Conservation (phyloP, 2,113 vertebrate species). For the Chloropsis cyanopogon region DNA sequence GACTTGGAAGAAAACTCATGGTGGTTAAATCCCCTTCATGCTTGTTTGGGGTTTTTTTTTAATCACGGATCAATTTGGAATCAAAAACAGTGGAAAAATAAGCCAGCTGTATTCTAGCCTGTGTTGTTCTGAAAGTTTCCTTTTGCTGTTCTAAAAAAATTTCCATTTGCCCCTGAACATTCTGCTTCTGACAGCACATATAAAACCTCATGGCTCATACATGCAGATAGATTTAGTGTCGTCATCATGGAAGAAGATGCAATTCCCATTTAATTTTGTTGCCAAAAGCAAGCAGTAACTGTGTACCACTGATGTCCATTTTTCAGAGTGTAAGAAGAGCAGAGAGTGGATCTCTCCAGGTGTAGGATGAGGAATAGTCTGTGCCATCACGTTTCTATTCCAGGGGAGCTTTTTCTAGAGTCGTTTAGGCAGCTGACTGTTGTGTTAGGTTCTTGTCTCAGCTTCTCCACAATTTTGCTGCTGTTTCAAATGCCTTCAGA, state of each 20-base stretch:
- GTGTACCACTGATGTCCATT: background rate
- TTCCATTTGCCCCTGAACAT: background rate
- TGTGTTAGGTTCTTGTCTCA: background rate
- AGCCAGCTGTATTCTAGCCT: background rate
- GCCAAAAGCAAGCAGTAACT: background rate
- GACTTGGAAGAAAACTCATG: background rate
- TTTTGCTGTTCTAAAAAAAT: background rate
- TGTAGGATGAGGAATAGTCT: background rate
- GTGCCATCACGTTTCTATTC: background rate
- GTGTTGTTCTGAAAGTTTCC: background rate
- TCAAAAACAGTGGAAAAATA: background rate
- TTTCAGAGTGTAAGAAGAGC: background rate
- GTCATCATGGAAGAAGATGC: background rate
- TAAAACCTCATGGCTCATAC: background rate
- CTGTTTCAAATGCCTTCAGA: conserved; percentile 8
- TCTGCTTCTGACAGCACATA: background rate
- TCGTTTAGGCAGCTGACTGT: background rate
- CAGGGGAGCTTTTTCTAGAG: background rate
- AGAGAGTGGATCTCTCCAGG: background rate
- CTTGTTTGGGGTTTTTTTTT: background rate
- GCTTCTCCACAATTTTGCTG: background rate
- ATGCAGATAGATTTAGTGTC: background rate
- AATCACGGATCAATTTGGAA: background rate
- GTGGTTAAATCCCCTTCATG: background rate
- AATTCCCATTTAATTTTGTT: background rate